These are phyloP conservation scores for Babylonia areolata DNA, from an alignment of 1,140 invertebrate genomes.

Conservation along the genomic window DNA sequence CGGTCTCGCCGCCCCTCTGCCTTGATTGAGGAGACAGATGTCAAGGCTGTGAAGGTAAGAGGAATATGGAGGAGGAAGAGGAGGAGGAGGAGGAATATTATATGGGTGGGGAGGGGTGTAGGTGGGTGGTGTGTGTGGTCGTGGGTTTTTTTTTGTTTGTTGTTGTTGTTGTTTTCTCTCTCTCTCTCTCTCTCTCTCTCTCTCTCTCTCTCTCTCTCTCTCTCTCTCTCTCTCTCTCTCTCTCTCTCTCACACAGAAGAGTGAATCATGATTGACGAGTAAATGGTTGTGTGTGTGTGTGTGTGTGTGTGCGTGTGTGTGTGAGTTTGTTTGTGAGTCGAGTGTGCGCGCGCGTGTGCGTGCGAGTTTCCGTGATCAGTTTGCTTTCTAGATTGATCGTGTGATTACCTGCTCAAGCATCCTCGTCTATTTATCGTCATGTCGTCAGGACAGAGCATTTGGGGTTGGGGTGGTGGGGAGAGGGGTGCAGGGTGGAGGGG, in stretches of 20 bases:
- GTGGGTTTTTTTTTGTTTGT: not conserved
- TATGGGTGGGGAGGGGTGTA: not conserved
- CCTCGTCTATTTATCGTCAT: no score
- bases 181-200: no score
- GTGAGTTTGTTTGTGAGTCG: not conserved
- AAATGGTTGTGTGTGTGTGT: not conserved
- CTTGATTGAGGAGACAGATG: conserved; percentile 59
- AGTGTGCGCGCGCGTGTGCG: no score
- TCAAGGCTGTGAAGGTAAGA: conserved; percentile 54
- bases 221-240: no score
- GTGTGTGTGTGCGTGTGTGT: conserved; percentile 15
- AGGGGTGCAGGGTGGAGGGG: no score
- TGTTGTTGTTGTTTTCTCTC: not conserved
- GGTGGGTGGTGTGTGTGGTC: not conserved
- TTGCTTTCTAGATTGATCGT: no score
- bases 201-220: no score
- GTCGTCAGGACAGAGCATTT: no score
- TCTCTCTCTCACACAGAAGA: no score
- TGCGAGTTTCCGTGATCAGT: no score
- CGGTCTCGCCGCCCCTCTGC: conserved; percentile 60
- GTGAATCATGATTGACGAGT: not conserved
- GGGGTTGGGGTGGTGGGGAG: no score
- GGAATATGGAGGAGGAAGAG: not conserved
- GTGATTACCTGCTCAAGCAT: no score
- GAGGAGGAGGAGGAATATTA: not conserved